phyloP scores from a whole-genome alignment of 2,888 invertebrate species.

The Xanthorhoe spadicearia region DNA sequence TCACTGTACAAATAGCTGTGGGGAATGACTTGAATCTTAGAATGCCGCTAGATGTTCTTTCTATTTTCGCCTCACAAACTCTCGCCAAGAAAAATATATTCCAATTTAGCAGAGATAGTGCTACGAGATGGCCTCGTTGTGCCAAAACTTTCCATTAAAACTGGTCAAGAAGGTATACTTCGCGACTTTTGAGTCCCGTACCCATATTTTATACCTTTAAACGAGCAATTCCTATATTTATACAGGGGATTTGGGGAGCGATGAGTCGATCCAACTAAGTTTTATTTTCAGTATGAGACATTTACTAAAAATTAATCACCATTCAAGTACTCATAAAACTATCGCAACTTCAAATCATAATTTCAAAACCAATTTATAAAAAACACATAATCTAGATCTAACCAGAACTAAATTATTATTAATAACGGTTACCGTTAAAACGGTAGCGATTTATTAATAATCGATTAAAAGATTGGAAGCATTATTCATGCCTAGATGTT shows the following conservation, averaged over 20 bases:
- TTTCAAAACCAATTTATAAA: neutral
- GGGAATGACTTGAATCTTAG: constrained; percentile 68
- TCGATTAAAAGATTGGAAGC: neutral
- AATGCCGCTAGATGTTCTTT: constrained; percentile 62
- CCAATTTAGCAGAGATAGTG: constrained; percentile 60
- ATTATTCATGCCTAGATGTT: neutral
- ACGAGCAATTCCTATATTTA: no score
- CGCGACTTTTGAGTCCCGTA: neutral
- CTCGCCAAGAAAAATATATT: constrained; percentile 60
- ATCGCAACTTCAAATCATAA: neutral
- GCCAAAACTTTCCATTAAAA: constrained; percentile 55
- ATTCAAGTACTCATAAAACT: no score
- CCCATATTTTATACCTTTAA: no score
- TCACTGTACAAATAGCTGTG: constrained; percentile 70
- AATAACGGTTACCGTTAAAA: neutral
- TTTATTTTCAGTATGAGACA: no score
- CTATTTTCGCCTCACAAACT: constrained; percentile 55
- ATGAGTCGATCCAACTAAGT: no score
- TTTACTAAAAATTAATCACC: no score
- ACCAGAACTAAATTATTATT: neutral
- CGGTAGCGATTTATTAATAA: neutral
- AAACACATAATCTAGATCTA: neutral
- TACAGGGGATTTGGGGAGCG: no score
- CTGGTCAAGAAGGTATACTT: constrained; percentile 3
- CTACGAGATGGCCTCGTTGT: constrained; percentile 49